Evolutionary conservation across 2,797 vertebrate species (phyloP), one percentile per base, ranked within the genome.

Genomic region (Erpetoichthys calabaricus): DNA sequence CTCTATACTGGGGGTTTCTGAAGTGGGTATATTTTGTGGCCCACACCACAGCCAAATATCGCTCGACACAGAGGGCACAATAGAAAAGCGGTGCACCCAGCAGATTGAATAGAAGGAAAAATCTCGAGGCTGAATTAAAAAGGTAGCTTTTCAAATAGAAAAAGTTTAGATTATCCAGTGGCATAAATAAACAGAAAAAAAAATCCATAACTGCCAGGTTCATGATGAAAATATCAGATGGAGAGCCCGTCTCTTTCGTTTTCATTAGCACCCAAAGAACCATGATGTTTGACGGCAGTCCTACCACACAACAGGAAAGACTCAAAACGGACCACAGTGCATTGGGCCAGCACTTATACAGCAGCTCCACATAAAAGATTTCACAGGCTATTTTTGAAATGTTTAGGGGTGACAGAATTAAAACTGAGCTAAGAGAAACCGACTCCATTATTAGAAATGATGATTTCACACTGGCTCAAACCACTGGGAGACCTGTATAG

Each of bases 51-150:
- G 84, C 86, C 70, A 85, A 67, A 66, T 86, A 88, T 56, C 82
- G 78, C 67, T 86, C 84, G 67, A 86, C 66, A 69, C 84, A 86
- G 70, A 88, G 84, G 67, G 83, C 85, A 6, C 81, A 77, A 5
- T 86, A 70, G 58, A 86, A 79, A 53, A 88, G 79, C 0, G 82
- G 75, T 4, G 57, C 55, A 0, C 84, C 86, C 5, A 67, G 63
- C 69, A 86, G 82, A 60, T 86, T 86, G 0, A 84, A 57, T 44
- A 81, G 83, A 0, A 85, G 85, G 72, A 85, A 81, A 70, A 86
- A 82, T 51, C 71, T 74, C 58, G 85, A 66, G 3, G 84, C 47
- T 0, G 80, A 82, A 78, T 77, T 78, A 56, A 60, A 68, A 65
- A 45, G 77, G 63, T 58, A 72, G 56, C 8, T 62, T 60, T 56